These are phyloP conservation scores for Pogonomyrmex californicus DNA, from an alignment of 1,140 invertebrate genomes.

Conservation along the genomic window DNA sequence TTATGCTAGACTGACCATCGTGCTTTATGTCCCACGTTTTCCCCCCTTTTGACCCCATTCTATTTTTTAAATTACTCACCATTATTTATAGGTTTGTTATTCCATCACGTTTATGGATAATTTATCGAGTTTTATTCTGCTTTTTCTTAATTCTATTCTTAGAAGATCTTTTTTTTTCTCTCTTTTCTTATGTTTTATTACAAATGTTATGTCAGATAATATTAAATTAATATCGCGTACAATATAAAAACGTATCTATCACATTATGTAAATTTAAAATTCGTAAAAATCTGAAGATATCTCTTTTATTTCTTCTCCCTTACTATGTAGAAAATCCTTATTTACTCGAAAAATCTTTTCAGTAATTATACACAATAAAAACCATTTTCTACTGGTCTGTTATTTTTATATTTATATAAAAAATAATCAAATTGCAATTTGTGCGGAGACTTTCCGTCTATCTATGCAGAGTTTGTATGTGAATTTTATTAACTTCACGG, in stretches of 20 bases:
- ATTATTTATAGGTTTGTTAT: not conserved
- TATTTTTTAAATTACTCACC: not conserved
- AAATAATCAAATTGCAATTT: not conserved
- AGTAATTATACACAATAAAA: not conserved
- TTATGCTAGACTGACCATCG: constrained; percentile 1
- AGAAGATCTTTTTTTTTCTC: not conserved
- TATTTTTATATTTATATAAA: not conserved
- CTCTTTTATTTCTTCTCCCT: not conserved
- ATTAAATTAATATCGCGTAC: not conserved
- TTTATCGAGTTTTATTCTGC: not conserved
- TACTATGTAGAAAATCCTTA: constrained; percentile 27
- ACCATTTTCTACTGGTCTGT: not conserved
- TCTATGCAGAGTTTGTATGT: not conserved
- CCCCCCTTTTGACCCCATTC: constrained; percentile 2
- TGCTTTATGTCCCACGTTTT: not conserved
- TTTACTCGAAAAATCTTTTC: constrained; percentile 58
- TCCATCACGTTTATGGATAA: not conserved
- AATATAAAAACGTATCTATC: not conserved
- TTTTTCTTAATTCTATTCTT: not conserved
- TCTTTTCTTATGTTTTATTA: not conserved
- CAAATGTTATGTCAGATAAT: not conserved
- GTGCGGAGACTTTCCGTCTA: not conserved
- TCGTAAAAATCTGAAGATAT: not conserved
- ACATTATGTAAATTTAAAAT: not conserved
- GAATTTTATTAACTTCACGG: not conserved